Evolutionary conservation across 64 coral and sea anemone species (phyloP).

Genomic region (Actinia equina): DNA sequence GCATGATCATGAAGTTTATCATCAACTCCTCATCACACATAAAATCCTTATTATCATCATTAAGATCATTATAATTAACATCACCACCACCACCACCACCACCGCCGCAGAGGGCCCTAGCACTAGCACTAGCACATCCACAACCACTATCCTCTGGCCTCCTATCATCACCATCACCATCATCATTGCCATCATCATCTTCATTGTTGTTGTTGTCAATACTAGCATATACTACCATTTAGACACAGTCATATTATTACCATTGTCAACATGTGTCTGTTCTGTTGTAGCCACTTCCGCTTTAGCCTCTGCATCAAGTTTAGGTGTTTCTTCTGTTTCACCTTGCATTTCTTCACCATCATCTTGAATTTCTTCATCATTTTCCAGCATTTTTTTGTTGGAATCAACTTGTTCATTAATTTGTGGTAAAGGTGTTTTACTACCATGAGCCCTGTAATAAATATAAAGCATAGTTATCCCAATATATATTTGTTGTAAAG

Average conservation of each 20-base stretch:
- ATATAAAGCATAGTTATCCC: not conserved
- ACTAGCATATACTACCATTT: not conserved
- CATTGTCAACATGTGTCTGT: not conserved
- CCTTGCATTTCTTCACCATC: not conserved
- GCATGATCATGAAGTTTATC: no score
- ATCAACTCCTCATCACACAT: no score
- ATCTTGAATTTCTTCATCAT: conserved; percentile 19
- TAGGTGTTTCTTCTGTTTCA: not conserved
- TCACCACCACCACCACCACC: no score
- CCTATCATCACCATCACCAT: no score
- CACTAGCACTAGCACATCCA: no score
- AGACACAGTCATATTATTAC: not conserved
- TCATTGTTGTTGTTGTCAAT: no score
- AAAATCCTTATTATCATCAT: no score
- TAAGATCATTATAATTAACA: no score
- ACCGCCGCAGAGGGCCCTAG: no score
- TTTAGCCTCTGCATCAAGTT: not conserved
- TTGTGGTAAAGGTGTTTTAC: conserved; percentile 61
- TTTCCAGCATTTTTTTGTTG: not conserved
- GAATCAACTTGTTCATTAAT: conserved; percentile 22
- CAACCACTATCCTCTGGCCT: no score
- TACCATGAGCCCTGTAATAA: conserved; percentile 50
- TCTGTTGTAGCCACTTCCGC: not conserved
- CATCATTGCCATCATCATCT: no score
- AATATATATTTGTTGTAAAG: no score